These are phyloP conservation scores for Sturnira hondurensis DNA, from an alignment of 2,113 vertebrate species.

Conservation along the genomic window DNA sequence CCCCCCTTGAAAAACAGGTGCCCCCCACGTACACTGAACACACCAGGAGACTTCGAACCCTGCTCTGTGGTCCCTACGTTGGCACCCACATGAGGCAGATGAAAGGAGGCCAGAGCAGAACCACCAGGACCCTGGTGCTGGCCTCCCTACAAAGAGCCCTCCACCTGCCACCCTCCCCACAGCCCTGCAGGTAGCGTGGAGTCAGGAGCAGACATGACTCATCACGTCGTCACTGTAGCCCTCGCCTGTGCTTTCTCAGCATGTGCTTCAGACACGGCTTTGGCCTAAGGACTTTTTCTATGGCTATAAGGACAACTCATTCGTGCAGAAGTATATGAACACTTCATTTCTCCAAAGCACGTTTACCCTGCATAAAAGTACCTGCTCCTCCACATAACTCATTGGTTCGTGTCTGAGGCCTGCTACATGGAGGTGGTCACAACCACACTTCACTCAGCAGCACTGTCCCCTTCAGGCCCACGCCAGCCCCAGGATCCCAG, in stretches of 20 bases:
- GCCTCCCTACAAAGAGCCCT: not conserved
- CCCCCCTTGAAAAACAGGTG: no score
- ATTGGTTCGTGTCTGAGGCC: not conserved
- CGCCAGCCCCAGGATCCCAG: not conserved
- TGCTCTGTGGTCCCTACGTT: fast-evolving
- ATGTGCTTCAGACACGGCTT: not conserved
- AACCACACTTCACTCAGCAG: not conserved
- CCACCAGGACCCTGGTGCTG: not conserved
- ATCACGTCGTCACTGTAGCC: fast-evolving
- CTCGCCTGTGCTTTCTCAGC: not conserved
- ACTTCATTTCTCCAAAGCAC: not conserved
- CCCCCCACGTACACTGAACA: not conserved
- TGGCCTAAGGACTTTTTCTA: not conserved
- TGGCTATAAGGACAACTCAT: conserved; percentile 19
- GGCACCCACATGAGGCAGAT: not conserved
- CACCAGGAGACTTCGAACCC: not conserved
- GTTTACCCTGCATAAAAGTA: not conserved
- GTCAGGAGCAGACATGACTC: not conserved
- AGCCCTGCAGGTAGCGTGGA: not conserved
- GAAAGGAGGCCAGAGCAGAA: not conserved
- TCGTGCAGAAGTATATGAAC: not conserved
- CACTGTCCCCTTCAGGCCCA: not conserved
- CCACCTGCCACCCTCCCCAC: not conserved
- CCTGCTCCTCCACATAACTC: not conserved
- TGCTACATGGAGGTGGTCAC: not conserved